Conservation (phyloP, 2,113 vertebrate genomes). For the Tauraco erythrolophus region DNA sequence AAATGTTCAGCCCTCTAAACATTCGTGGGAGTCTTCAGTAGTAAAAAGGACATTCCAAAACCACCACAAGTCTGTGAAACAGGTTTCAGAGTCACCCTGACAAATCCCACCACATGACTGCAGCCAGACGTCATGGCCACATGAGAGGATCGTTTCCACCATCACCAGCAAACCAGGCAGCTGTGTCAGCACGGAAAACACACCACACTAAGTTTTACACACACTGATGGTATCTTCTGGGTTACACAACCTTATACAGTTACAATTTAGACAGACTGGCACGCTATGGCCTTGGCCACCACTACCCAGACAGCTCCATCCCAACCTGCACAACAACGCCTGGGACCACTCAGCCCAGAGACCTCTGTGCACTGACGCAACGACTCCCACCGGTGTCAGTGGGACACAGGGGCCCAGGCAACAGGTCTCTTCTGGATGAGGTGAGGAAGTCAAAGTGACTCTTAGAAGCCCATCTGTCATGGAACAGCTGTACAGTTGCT, state of each 20-base stretch:
- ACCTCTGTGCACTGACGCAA: accelerated
- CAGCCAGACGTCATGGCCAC: not conserved
- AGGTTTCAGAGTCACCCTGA: not conserved
- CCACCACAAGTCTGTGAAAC: not conserved
- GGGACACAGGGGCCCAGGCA: not conserved
- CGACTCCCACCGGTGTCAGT: accelerated
- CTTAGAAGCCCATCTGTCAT: not conserved
- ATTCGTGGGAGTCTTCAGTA: not conserved
- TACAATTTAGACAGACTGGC: not conserved
- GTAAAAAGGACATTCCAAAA: not conserved
- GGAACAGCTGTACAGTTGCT: not conserved
- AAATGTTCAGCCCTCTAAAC: not conserved
- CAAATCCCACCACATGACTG: not conserved
- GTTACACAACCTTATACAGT: not conserved
- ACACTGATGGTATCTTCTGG: not conserved
- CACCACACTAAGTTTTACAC: not conserved
- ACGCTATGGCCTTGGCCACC: not conserved
- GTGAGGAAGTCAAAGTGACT: not conserved
- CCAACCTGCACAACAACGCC: not conserved
- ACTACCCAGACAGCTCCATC: not conserved
- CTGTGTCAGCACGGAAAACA: not conserved
- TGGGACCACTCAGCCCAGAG: not conserved
- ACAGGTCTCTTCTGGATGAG: not conserved
- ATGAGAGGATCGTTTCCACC: not conserved
- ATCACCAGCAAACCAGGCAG: not conserved